Percentiles rank a stretch among this genome's conserved stretches.
These are phyloP conservation scores for Operophtera brumata DNA, from an alignment of 2,888 invertebrate species.

Conservation along the genomic window DNA sequence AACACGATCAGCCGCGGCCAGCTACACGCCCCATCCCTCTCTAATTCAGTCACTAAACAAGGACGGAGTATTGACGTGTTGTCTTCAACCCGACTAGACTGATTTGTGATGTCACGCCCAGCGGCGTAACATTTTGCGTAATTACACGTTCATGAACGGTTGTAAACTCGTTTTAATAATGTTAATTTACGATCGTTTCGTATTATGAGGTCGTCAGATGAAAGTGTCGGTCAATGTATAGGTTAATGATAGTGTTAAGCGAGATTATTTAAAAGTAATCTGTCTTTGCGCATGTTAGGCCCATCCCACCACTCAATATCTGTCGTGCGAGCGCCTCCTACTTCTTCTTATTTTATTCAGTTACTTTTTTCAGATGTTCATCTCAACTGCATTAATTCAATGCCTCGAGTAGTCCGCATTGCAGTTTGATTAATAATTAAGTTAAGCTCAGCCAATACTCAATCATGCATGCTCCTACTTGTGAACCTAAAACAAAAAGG, in stretches of 20 bases:
- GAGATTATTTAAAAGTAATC: conserved; percentile 58
- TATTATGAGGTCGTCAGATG: conserved; percentile 64
- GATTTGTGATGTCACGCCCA: conserved; percentile 81
- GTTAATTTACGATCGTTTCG: conserved; percentile 70
- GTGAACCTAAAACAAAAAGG: background rate
- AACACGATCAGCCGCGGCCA: conserved; percentile 76
- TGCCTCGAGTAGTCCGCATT: conserved; percentile 62
- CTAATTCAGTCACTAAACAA: conserved; percentile 41
- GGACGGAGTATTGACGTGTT: conserved; percentile 63
- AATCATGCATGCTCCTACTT: conserved; percentile 1
- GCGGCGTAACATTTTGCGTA: conserved; percentile 81
- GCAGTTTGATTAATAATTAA: conserved; percentile 76
- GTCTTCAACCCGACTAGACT: conserved; percentile 73
- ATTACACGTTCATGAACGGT: conserved; percentile 71
- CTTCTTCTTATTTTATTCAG: conserved; percentile 78
- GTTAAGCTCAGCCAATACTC: conserved; percentile 35
- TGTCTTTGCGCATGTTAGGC: conserved; percentile 78
- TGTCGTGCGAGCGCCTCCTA: conserved; percentile 78
- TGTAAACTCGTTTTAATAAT: conserved; percentile 77
- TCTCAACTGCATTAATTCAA: conserved; percentile 71
- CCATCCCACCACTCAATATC: conserved; percentile 81
- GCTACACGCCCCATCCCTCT: conserved; percentile 54
- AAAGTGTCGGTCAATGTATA: conserved; percentile 66
- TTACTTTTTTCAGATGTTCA: conserved; percentile 64
- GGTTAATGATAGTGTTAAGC: conserved; percentile 60